Percentiles rank a stretch among this genome's conserved stretches.
Conservation (phyloP, 2,888 invertebrate genomes). For the Cheilosia soror region DNA sequence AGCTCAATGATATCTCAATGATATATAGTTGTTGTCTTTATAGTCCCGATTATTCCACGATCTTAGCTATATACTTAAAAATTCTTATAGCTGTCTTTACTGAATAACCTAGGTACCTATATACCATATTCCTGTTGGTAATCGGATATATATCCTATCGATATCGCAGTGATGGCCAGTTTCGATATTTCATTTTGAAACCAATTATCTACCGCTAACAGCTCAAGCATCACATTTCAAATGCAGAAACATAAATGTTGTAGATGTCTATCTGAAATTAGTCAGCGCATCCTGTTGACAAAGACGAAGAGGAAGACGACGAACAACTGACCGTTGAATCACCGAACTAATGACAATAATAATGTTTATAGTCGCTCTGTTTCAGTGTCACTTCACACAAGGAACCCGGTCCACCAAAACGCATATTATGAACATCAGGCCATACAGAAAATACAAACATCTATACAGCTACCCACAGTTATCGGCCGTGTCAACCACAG, state of each 20-base stretch:
- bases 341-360: constrained; percentile 68
- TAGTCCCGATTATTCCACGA: too few relatives aligned
- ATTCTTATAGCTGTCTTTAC: too few relatives aligned
- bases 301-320: constrained; percentile 62
- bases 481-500: constrained; percentile 57
- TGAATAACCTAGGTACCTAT: background rate
- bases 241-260: constrained; percentile 54
- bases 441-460: constrained; percentile 10
- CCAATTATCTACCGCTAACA: constrained; percentile 46
- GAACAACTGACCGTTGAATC: constrained; percentile 60
- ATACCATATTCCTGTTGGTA: constrained; percentile 10
- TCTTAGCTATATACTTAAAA: too few relatives aligned
- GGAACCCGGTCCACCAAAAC: constrained; percentile 41
- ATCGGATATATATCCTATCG: constrained; percentile 47
- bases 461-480: constrained; percentile 35
- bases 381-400: constrained; percentile 59
- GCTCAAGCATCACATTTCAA: constrained; percentile 47
- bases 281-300: constrained; percentile 76
- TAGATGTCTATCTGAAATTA: constrained; percentile 76
- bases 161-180: constrained; percentile 38
- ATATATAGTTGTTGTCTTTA: too few relatives aligned
- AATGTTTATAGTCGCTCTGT: constrained; percentile 63
- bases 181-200: constrained; percentile 45
- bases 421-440: constrained; percentile 27
- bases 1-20: too few relatives aligned